Evolutionary conservation across 1,140 invertebrate species (phyloP), one percentile per base, ranked within the genome.

Genomic region (Ericerus pela): DNA sequence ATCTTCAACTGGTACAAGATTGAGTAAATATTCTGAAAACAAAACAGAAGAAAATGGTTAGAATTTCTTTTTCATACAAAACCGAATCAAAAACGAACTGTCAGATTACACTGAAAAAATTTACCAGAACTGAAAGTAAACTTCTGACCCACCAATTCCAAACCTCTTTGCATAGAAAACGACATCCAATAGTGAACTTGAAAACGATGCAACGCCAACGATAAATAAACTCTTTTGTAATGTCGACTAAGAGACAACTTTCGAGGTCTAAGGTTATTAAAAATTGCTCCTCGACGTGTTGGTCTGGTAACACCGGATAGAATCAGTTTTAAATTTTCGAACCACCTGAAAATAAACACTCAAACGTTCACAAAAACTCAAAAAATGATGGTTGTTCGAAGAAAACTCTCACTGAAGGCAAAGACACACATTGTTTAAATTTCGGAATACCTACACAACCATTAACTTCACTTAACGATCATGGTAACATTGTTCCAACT

Each of bases 121-220:
- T n/a, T n/a, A 47, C 41, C 41, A 24, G 90, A 91, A 61, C 85
- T 85, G 51, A 85, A 86, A 0, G 83, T 82, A 6, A 95, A 77
- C 18, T 85, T 75, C 14, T 85, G 87, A 1, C 90, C 89, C n/a
- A 83, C 79, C 30, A 97, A 75, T 66, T 96, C 87, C 56, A 94
- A 86, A 1, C 96, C 96, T 60, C 89, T 79, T 64, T 96, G 90
- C 77, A 93, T 88, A 0, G 91, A 88, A 66, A 92, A 96, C 0
- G 94, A 98, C 81, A 96, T 94, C 94, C 94, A 98, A 72, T 99
- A 98, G 64, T 84, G 88, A 11, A 97, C 85, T 70, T 92, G 86
- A 63, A 96, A 88, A 58, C 84, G 81, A 65, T 94, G 91, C 33
- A 96, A 75, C 1, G 82, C 84, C 29, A 96, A 74, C 1, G 85